Conservation (phyloP, 1,140 invertebrate genomes). For the Scaptomyza hsui region DNA sequence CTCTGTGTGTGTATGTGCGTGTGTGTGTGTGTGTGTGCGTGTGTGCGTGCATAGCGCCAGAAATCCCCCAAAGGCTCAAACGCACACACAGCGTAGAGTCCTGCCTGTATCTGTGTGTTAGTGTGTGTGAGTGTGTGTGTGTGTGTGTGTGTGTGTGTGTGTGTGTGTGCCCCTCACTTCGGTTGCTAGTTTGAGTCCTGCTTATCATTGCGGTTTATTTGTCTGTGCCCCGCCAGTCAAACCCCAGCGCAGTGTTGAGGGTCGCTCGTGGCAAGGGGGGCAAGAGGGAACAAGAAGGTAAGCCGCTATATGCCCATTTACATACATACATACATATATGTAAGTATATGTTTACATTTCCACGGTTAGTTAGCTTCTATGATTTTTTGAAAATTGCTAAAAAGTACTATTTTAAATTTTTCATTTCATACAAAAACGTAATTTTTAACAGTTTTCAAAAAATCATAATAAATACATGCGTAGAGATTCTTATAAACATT, state of each 20-base stretch:
- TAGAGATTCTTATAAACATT: no score
- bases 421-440: no score
- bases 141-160: slow-evolving; percentile 6
- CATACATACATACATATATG: neutral
- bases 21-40: slow-evolving; percentile 23
- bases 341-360: neutral
- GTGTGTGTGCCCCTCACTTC: slow-evolving; percentile 24
- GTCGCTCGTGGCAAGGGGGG: no score
- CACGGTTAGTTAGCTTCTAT: neutral
- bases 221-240: slow-evolving; percentile 38
- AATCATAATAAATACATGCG: no score
- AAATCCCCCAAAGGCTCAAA: slow-evolving; percentile 43
- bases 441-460: no score
- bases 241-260: neutral
- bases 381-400: no score
- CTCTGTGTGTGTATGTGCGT: slow-evolving; percentile 16
- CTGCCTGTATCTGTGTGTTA: slow-evolving; percentile 10
- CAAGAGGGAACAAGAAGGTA: neutral
- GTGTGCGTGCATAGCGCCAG: slow-evolving; percentile 42
- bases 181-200: no score
- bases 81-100: slow-evolving; percentile 23
- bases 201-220: slow-evolving; percentile 56
- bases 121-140: slow-evolving; percentile 3
- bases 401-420: no score
- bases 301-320: slow-evolving; percentile 36